Percentiles rank a stretch among this genome's conserved stretches.
Conservation (phyloP, 2,888 invertebrate genomes). For the Drosophila tanythrix region DNA sequence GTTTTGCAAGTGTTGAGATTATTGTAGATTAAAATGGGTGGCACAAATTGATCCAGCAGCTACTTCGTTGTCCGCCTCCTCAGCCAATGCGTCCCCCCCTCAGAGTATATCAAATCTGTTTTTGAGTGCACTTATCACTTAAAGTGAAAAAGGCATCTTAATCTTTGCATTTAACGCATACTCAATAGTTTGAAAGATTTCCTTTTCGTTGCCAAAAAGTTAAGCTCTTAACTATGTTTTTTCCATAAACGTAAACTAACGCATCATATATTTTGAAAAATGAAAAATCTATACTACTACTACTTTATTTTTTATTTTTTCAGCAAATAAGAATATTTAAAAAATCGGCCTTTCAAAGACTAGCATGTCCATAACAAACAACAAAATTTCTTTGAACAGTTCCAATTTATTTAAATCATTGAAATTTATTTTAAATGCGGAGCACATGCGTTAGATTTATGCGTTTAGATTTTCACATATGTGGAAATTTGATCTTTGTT, state of each 20-base stretch:
- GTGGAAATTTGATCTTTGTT: background rate
- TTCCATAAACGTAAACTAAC: too few relatives aligned
- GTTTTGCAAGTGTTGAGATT: slow-evolving; percentile 45
- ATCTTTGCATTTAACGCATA: background rate
- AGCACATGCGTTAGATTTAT: background rate
- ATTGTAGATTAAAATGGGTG: slow-evolving; percentile 28
- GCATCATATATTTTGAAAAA: too few relatives aligned
- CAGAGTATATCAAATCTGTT: background rate
- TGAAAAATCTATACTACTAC: too few relatives aligned
- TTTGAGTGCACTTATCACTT: slow-evolving; percentile 4
- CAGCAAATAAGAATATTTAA: too few relatives aligned
- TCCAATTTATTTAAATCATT: too few relatives aligned
- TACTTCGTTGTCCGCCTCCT: background rate
- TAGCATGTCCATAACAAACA: too few relatives aligned
- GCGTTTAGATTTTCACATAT: background rate
- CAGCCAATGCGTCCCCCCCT: background rate
- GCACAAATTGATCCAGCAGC: slow-evolving; percentile 28
- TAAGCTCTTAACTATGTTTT: background rate
- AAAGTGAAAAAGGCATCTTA: background rate
- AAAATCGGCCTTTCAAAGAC: too few relatives aligned
- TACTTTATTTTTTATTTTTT: too few relatives aligned
- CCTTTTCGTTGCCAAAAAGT: background rate
- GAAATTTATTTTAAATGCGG: background rate
- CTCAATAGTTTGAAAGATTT: background rate
- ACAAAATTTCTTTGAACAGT: too few relatives aligned